Evolutionary conservation across 2,888 invertebrate genomes (phyloP), one percentile per base, ranked within the genome.

Genomic region (Elysia crispata): DNA sequence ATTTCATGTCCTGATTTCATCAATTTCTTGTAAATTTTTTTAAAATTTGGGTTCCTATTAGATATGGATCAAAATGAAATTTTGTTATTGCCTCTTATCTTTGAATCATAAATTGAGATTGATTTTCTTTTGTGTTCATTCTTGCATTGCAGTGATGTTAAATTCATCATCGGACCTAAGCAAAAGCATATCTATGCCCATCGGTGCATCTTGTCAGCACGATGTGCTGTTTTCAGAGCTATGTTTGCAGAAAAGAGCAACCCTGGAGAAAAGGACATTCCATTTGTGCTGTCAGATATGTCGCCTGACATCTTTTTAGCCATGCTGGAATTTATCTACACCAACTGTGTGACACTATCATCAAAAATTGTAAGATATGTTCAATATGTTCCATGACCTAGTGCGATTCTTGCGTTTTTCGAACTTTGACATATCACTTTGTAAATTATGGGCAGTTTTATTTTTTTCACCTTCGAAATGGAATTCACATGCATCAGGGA

Each of bases 181-280:
- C 86, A 89, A 74, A 91, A 91, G 81, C 83, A 87, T 25, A 83
- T 91, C 50, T 88, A 87, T 84, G 90, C 89, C 20, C 91, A 91
- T 79, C 84, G 90, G 49, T 88, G 89, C 79, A 87, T 91, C 28
- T 79, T 91, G 72, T 84, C 90, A 8, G 88, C 89, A 33, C 82
- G 91, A 31, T 91, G 91, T 84, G 89, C 90, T 31, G 91, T 91
- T 13, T 91, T 91, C 84, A 86, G 88, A 67, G 91, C 91, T 33
- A 91, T 91, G 89, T 90, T 91, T 85, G 84, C 87, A 13, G 90
- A 91, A 13, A 83, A 83, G 57, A 64, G 72, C n/a, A 66, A 69
- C 1, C 82, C 86, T 79, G 83, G 83, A 23, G 90, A 89, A 74
- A 86, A 87, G 80, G 88, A 90, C 41, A 86, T 89, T 15, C 91